A percentile compares a stretch with the other conserved stretches of the same genome.
Evolutionary conservation across 2,113 vertebrate species (phyloP).

Genomic region (Paramormyrops kingsleyae): DNA sequence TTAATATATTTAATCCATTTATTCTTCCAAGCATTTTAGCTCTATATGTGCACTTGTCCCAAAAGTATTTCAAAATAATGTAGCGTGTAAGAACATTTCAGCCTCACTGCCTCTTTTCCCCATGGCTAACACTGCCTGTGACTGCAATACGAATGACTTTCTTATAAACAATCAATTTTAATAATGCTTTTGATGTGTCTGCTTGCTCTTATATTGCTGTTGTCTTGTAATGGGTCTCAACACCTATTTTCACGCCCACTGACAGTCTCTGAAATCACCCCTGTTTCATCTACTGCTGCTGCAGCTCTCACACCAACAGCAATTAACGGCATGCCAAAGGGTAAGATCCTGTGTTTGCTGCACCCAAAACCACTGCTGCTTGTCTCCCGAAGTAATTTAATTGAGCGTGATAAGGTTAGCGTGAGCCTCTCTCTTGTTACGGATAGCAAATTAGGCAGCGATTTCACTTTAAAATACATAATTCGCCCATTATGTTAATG

Average conservation of each 20-base stretch:
- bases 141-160: background rate
- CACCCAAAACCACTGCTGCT: background rate
- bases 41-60: background rate
- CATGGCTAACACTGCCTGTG: background rate
- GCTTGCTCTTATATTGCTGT: background rate
- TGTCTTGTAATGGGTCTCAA: slow-evolving; percentile 18
- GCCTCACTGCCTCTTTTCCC: background rate
- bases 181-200: background rate
- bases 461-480: background rate
- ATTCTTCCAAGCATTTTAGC: background rate
- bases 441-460: background rate
- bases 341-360: slow-evolving; percentile 5
- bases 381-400: background rate
- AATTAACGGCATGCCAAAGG: background rate
- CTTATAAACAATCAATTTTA: slow-evolving; percentile 16
- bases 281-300: slow-evolving; percentile 25
- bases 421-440: background rate
- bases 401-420: background rate
- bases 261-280: background rate
- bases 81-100: background rate
- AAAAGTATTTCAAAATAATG: background rate
- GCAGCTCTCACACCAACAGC: slow-evolving; percentile 38
- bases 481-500: background rate
- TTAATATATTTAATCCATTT: background rate
- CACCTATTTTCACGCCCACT: background rate